Percentiles rank a stretch among this genome's conserved stretches.
phyloP scores from a whole-genome alignment of 2,113 vertebrate species.

The Phoxinus phoxinus region DNA sequence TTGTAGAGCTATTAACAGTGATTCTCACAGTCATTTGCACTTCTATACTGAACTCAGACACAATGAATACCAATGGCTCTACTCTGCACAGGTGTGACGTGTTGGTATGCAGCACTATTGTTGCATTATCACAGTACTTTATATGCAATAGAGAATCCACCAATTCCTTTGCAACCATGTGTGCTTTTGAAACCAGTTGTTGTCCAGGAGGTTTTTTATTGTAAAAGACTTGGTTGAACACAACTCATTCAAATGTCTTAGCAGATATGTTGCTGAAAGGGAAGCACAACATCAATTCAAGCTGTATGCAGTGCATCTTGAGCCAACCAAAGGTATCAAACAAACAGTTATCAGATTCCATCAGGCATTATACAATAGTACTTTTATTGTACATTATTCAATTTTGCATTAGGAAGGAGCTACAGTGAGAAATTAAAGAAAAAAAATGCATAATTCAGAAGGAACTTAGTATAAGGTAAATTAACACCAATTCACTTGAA shows the following conservation, averaged over 20 bases:
- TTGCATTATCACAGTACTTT: not conserved
- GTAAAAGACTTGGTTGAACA: no score
- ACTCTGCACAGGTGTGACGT: slow-evolving; percentile 32
- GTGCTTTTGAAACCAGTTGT: no score
- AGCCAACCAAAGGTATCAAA: not conserved
- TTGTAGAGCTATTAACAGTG: slow-evolving; percentile 11
- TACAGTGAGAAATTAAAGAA: not conserved
- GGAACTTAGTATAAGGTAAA: not conserved
- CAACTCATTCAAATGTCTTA: not conserved
- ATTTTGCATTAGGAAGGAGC: not conserved
- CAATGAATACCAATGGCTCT: not conserved
- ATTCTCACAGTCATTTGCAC: slow-evolving; percentile 22
- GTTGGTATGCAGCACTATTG: slow-evolving; percentile 32
- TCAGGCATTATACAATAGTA: not conserved
- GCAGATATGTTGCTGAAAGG: not conserved
- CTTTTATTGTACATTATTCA: no score
- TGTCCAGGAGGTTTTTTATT: no score
- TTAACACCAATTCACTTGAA: not conserved
- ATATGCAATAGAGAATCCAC: not conserved
- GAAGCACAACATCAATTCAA: not conserved
- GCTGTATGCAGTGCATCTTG: not conserved
- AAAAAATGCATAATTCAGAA: no score
- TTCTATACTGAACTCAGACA: slow-evolving; percentile 23
- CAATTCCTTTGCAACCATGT: not conserved
- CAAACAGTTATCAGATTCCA: not conserved